Percentiles rank a stretch among this genome's conserved stretches.
phyloP scores from a whole-genome alignment of 2,888 invertebrate genomes.

The Coremacera marginata region DNA sequence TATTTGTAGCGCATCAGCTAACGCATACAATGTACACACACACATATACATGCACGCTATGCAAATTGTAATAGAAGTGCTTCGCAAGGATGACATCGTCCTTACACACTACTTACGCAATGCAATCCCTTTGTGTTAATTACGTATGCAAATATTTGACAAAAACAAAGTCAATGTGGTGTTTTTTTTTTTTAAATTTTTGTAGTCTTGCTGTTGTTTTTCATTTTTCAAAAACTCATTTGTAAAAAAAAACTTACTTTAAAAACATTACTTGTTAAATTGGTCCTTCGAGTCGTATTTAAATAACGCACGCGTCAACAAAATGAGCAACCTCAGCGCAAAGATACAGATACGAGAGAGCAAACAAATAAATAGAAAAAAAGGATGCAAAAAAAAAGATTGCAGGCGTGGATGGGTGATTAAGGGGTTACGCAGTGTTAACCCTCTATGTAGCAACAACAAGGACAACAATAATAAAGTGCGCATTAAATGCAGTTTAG shows the following conservation, averaged over 20 bases:
- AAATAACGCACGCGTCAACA: slow-evolving; percentile 22
- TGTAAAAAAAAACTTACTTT: neutral
- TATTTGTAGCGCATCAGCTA: slow-evolving; percentile 30
- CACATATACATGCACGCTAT: slow-evolving; percentile 1
- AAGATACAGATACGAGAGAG: neutral
- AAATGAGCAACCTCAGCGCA: slow-evolving; percentile 29
- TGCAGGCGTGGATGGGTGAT: slow-evolving; percentile 8
- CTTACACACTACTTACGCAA: slow-evolving; percentile 33
- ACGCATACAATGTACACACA: neutral
- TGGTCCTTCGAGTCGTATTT: neutral
- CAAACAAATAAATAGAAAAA: neutral
- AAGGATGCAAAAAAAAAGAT: neutral
- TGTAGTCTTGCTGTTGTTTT: neutral
- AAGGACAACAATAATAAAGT: neutral
- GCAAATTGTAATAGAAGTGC: neutral
- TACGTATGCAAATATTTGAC: slow-evolving; percentile 50
- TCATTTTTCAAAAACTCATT: neutral
- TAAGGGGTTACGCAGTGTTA: neutral
- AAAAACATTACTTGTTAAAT: neutral
- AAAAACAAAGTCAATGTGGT: slow-evolving; percentile 30
- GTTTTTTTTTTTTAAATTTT: neutral
- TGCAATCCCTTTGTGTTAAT: slow-evolving; percentile 42
- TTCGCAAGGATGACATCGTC: slow-evolving; percentile 29
- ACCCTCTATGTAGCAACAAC: neutral
- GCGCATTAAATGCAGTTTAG: slow-evolving; percentile 26